Evolutionary conservation across 2,888 invertebrate genomes (phyloP).

Genomic region (Metopia argyrocephala): DNA sequence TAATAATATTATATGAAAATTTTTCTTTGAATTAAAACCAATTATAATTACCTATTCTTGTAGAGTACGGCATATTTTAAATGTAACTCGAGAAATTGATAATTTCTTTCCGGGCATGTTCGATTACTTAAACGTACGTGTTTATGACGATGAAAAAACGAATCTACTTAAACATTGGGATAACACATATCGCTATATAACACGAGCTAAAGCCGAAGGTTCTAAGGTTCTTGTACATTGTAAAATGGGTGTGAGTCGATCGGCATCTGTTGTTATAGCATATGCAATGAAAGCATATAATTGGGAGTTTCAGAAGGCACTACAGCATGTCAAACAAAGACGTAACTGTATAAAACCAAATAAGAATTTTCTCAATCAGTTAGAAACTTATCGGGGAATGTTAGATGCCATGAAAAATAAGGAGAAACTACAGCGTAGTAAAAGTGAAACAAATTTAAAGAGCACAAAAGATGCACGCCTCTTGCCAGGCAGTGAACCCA

Average conservation of each 20-base stretch:
- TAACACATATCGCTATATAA: slow-evolving; percentile 97
- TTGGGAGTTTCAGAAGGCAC: slow-evolving; percentile 93
- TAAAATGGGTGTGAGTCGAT: slow-evolving; percentile 99
- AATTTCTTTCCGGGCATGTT: slow-evolving; percentile 99
- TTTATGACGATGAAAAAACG: slow-evolving; percentile 98
- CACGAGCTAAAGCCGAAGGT: slow-evolving; percentile 91
- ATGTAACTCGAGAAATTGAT: slow-evolving; percentile 98
- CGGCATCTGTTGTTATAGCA: slow-evolving; percentile 98
- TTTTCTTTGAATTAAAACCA: not conserved
- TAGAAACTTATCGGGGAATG: slow-evolving; percentile 97
- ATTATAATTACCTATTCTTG: slow-evolving; percentile 70
- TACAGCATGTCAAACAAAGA: slow-evolving; percentile 93
- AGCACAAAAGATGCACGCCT: slow-evolving; percentile 82
- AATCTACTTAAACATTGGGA: slow-evolving; percentile 98
- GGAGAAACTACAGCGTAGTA: slow-evolving; percentile 93
- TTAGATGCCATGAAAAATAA: slow-evolving; percentile 97
- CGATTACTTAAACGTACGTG: slow-evolving; percentile 96
- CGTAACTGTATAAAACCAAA: slow-evolving; percentile 98
- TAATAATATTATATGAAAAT: not conserved
- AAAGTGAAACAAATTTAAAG: slow-evolving; percentile 94
- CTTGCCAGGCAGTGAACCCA: slow-evolving; percentile 81
- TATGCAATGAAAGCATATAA: slow-evolving; percentile 99
- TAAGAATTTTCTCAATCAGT: slow-evolving; percentile 93
- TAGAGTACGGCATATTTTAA: slow-evolving; percentile 97
- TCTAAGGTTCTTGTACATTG: slow-evolving; percentile 98